Base-by-base conservation (phyloP, 1,140 invertebrate species). In the Neuroterus valhalla region DNA sequence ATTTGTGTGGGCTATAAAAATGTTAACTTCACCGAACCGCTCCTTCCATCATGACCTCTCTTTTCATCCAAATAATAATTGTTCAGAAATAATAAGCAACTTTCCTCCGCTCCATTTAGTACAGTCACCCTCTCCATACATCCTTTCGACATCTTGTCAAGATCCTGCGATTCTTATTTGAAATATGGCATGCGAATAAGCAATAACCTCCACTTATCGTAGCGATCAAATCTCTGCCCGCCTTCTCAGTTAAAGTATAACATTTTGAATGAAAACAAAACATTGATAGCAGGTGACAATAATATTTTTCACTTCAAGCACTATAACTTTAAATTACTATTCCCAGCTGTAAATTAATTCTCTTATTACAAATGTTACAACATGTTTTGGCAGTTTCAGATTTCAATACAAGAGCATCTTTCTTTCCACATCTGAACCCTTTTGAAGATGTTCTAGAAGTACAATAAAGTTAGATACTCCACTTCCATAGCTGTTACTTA, bases 41-140 rank as follows among this genome's bases (percentile, higher is more conserved):
- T 62, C 55, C 55, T 62, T 62, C 6, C 55, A 26, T n/a, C 55
- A 15, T 62, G 55, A 62, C 55, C 55, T 62, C 55, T 62, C 55
- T 62, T 62, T 3, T n/a, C 31, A 26, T 31, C 55, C n/a, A 62
- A 62, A 62, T 62, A 62, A 62, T 62, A 31, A 26, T 62, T 62
- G 12, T n/a, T 31, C 26, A 62, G 31, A 62, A n/a, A 62, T 62
- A 62, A 62, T n/a, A 31, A 62, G 55, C 52, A 55, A 55, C 26
- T 55, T 55, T 21, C 52, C 19, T 55, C 14, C 52, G 52, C 55
- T 62, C 55, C 8, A 62, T 31, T 62, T 62, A 12, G 12, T 62
- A 62, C 55, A 31, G 2, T 52, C 50, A 62, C 14, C 55, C 31
- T 62, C 31, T 62, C 26, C 23, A n/a, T 38, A 15, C 26, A 62